A percentile compares a stretch with the other conserved stretches of the same genome.
phyloP scores from a whole-genome alignment of 2,888 invertebrate genomes.

The Diplazon laetatorius region DNA sequence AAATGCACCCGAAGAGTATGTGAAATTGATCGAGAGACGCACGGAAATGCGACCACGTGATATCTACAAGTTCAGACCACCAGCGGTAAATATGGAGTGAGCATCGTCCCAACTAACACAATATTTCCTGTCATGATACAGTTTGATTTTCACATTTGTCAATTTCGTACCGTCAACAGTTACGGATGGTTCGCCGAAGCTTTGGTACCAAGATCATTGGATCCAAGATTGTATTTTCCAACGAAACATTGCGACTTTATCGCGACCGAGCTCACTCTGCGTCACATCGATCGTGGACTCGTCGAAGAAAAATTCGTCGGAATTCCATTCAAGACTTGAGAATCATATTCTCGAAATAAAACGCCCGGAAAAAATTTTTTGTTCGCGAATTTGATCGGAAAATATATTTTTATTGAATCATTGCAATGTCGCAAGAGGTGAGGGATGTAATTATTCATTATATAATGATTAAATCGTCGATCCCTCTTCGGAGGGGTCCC shows the following conservation, averaged over 20 bases:
- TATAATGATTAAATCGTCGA: too few relatives aligned
- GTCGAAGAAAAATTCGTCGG: constrained; percentile 71
- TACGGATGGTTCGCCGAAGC: constrained; percentile 77
- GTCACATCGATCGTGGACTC: constrained; percentile 67
- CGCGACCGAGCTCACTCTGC: constrained; percentile 71
- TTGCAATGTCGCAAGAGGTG: too few relatives aligned
- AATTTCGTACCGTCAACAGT: constrained; percentile 66
- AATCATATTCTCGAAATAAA: background rate
- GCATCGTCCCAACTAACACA: too few relatives aligned
- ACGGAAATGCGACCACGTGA: constrained; percentile 69
- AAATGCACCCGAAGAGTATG: constrained; percentile 69
- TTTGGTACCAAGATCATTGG: constrained; percentile 69
- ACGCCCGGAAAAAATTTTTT: background rate
- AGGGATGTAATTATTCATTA: too few relatives aligned
- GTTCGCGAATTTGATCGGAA: too few relatives aligned
- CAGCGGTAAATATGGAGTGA: constrained; percentile 78
- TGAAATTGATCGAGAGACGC: constrained; percentile 71
- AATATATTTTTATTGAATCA: too few relatives aligned
- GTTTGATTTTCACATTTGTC: constrained; percentile 17
- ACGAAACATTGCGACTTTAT: constrained; percentile 71
- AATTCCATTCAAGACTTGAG: constrained; percentile 70
- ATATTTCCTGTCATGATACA: background rate
- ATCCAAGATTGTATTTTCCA: constrained; percentile 74
- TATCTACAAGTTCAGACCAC: constrained; percentile 74
- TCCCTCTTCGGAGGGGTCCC: too few relatives aligned